Evolutionary conservation across 2,113 vertebrate genomes (phyloP).

Genomic region (Rhinichthys klamathensis): DNA sequence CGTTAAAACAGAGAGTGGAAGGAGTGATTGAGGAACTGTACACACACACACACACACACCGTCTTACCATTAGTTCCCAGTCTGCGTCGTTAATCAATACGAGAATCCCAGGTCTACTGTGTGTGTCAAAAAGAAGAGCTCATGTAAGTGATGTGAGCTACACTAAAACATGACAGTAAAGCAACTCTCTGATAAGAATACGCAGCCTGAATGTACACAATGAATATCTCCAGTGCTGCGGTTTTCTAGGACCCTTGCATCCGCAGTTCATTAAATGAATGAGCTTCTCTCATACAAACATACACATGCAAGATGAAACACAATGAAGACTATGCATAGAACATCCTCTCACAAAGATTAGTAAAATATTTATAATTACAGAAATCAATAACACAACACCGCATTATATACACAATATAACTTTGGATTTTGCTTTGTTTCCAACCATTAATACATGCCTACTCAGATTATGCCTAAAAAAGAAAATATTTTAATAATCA

Average conservation of each 20-base stretch:
- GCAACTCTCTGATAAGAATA: conserved; percentile 22
- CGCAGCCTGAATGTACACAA: conserved; percentile 14
- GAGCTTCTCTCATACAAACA: not conserved
- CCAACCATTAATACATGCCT: not conserved
- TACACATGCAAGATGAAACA: not conserved
- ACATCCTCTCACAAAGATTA: not conserved
- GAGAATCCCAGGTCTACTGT: conserved; percentile 95
- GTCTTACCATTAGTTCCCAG: conserved; percentile 97
- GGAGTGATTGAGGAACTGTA: conserved; percentile 20
- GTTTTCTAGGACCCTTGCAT: conserved; percentile 17
- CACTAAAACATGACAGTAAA: conserved; percentile 41
- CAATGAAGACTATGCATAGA: not conserved
- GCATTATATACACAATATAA: not conserved
- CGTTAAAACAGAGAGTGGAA: conserved; percentile 45
- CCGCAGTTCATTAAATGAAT: not conserved
- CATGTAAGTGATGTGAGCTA: conserved; percentile 27
- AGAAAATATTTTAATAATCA: not conserved
- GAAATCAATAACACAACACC: not conserved
- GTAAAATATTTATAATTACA: not conserved
- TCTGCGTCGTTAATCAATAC: conserved; percentile 97
- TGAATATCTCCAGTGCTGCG: conserved; percentile 21
- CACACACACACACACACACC: conserved; percentile 55
- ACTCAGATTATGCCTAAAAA: not conserved
- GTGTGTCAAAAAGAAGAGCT: conserved; percentile 57
- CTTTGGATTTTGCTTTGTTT: not conserved